These are phyloP conservation scores for Melanogrammus aeglefinus DNA, from an alignment of 2,797 vertebrate species.

Conservation along the genomic window DNA sequence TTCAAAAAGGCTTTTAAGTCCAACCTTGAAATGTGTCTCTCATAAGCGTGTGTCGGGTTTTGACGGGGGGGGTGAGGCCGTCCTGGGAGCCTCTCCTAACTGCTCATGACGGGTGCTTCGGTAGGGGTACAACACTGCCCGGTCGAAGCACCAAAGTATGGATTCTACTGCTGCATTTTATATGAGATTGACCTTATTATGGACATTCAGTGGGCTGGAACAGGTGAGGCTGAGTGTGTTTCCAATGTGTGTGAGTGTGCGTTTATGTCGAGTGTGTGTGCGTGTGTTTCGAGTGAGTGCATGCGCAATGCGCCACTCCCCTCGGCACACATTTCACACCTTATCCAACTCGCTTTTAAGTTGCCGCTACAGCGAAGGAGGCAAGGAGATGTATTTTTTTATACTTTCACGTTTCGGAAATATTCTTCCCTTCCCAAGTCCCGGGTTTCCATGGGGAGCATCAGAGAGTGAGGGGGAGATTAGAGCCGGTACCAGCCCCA, in stretches of 20 bases:
- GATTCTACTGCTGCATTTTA: constrained; percentile 5
- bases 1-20: constrained; percentile 38
- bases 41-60: constrained; percentile 27
- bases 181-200: not conserved
- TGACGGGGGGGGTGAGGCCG: constrained; percentile 9
- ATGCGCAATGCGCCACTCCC: not conserved
- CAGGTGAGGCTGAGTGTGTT: not conserved
- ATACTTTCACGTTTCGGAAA: not conserved
- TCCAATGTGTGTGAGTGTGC: not conserved
- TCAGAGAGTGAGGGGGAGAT: not conserved
- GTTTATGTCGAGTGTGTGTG: not conserved
- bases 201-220: not conserved
- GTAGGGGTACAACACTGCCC: not conserved
- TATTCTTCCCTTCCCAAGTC: not conserved
- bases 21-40: constrained; percentile 31
- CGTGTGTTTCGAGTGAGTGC: not conserved
- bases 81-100: not conserved
- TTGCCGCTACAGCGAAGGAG: not conserved
- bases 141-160: not conserved
- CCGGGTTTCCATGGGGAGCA: not conserved
- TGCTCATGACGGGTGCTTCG: not conserved
- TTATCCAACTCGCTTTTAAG: not conserved
- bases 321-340: not conserved
- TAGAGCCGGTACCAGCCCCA: not conserved
- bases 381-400: not conserved